A percentile compares a stretch with the other conserved stretches of the same genome.
These are phyloP conservation scores for Butastur rufipennis DNA, from an alignment of 2,113 vertebrate species.

Conservation along the genomic window DNA sequence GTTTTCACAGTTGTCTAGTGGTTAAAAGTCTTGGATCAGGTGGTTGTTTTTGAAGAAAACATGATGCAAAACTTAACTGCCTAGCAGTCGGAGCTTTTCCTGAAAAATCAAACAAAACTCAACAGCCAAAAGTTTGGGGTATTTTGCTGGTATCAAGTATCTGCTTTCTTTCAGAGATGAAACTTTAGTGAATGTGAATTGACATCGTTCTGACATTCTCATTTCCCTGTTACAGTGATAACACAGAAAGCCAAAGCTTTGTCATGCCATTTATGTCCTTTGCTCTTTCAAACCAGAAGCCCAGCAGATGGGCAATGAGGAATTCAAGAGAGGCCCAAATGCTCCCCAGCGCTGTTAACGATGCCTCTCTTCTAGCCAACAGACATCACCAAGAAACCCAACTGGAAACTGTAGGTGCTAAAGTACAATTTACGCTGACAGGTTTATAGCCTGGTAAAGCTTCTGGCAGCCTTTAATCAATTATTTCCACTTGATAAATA, in stretches of 20 bases:
- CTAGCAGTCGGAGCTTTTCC: neutral
- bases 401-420: constrained; percentile 11
- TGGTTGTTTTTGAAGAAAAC: neutral
- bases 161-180: neutral
- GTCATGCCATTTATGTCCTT: neutral
- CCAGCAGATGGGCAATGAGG: constrained; percentile 34
- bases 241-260: neutral
- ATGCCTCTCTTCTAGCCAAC: neutral
- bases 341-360: neutral
- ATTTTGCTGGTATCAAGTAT: neutral
- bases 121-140: neutral
- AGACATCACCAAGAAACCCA: neutral
- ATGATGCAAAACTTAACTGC: neutral
- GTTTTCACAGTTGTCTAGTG: neutral
- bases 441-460: constrained; percentile 7
- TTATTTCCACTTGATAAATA: constrained; percentile 6
- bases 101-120: neutral
- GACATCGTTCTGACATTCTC: neutral
- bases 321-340: neutral
- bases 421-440: constrained; percentile 19
- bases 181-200: neutral
- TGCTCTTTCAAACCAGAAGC: neutral
- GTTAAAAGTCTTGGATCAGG: neutral
- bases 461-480: neutral
- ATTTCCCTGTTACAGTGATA: neutral